Percentiles rank a stretch among this genome's conserved stretches.
These are phyloP conservation scores for Brachyalestes nurse DNA, from an alignment of 2,797 vertebrate species.

Conservation along the genomic window DNA sequence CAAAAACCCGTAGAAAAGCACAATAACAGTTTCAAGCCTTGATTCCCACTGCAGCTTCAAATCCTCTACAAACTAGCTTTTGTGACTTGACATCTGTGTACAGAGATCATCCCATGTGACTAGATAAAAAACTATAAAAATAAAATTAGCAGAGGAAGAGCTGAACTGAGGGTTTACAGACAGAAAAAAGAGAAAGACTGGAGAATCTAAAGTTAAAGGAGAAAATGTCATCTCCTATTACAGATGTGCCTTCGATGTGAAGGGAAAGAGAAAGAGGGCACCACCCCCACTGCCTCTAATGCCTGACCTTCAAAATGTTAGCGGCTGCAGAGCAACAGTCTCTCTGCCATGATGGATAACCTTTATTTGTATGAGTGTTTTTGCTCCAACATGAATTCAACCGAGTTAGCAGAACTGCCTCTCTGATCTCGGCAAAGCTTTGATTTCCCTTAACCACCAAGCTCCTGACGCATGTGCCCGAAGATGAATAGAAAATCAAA, in stretches of 20 bases:
- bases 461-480: slow-evolving; percentile 20
- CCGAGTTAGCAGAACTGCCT: slow-evolving; percentile 30
- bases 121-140: slow-evolving; percentile 46
- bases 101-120: slow-evolving; percentile 44
- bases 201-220: slow-evolving; percentile 39
- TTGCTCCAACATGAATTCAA: slow-evolving; percentile 1
- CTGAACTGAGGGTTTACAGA: slow-evolving; percentile 4
- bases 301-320: slow-evolving; percentile 57
- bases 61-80: slow-evolving; percentile 15
- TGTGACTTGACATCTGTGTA: slow-evolving; percentile 40
- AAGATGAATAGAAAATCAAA: slow-evolving; percentile 42
- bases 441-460: slow-evolving; percentile 23
- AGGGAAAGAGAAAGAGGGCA: slow-evolving; percentile 23
- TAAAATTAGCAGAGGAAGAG: slow-evolving; percentile 38
- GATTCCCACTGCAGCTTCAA: slow-evolving; percentile 14
- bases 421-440: slow-evolving; percentile 30
- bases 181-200: slow-evolving; percentile 33
- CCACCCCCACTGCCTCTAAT: slow-evolving; percentile 4
- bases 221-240: slow-evolving; percentile 49
- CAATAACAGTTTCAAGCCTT: slow-evolving; percentile 7
- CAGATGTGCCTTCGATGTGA: slow-evolving; percentile 36
- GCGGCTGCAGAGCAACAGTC: slow-evolving; percentile 24
- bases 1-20: not conserved
- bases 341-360: slow-evolving; percentile 39
- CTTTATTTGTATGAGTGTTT: slow-evolving; percentile 20